These are phyloP conservation scores for Oncorhynchus tshawytscha DNA, from an alignment of 2,113 vertebrate genomes.

Conservation along the genomic window DNA sequence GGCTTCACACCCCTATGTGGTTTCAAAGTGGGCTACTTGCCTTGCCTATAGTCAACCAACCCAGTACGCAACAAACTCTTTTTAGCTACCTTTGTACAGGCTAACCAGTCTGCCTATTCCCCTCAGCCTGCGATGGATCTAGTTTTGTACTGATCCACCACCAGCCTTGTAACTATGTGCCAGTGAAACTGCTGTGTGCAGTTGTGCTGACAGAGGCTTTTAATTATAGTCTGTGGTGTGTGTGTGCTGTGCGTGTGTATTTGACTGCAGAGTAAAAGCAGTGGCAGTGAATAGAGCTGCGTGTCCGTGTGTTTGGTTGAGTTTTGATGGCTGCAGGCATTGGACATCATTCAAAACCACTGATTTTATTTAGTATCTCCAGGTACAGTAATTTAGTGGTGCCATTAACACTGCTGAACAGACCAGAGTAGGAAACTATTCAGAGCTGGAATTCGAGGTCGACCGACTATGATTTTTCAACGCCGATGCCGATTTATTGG, in stretches of 20 bases:
- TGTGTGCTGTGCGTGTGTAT: background rate
- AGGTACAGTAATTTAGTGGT: background rate
- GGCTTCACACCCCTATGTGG: too few species aligned
- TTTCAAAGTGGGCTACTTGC: too few species aligned
- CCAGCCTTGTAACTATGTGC: background rate
- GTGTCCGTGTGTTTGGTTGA: conserved; percentile 25
- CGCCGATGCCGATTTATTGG: too few species aligned
- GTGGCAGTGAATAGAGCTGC: conserved; percentile 32
- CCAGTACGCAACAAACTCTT: background rate
- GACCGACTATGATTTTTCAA: too few species aligned
- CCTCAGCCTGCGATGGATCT: conserved; percentile 16
- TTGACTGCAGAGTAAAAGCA: conserved; percentile 25
- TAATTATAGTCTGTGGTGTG: conserved; percentile 10
- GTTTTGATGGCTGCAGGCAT: conserved; percentile 9
- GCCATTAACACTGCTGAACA: background rate
- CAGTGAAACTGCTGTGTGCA: conserved; percentile 10
- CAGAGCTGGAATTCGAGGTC: too few species aligned
- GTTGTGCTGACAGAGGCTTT: background rate
- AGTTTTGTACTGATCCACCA: conserved; percentile 6
- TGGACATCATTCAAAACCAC: conserved; percentile 14
- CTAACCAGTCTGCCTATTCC: background rate
- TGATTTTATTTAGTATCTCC: background rate
- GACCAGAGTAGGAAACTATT: background rate
- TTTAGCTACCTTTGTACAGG: background rate
- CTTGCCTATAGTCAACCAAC: background rate